Evolutionary conservation across 2,888 invertebrate genomes (phyloP), one percentile per base, ranked within the genome.

Genomic region (Eristalinus aeneus): DNA sequence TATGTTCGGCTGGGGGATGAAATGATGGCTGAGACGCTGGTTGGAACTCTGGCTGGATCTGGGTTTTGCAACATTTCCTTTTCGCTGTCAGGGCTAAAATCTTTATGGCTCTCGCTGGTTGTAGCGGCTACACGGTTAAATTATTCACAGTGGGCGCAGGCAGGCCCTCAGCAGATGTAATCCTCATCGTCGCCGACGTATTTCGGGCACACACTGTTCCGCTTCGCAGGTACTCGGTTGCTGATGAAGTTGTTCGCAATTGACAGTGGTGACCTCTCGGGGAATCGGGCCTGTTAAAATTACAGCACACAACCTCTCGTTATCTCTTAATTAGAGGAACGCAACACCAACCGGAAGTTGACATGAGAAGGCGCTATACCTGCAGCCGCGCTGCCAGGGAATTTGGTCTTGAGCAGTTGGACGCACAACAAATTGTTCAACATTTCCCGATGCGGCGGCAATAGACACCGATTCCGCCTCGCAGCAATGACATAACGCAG

Each of bases 401-500:
- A 86, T 73, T 81, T 60, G 36, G 56, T 53, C 54, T 73, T 58
- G 32, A 65, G 81, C 81, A 69, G 69, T 74, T 86, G 68, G 73
- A 27, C 46, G 64, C 56, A 53, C 72, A 77, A 81, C 85, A 77
- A 86, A 86, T 86, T 86, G 86, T 73, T 82, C 73, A 61, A 81
- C 77, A 65, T 73, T 77, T 69, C 63, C 68, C 85, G 81, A 76
- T 71, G 67, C 67, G 65, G 75, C 12, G 22, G 32, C 79, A 64
- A 79, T 76, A 76, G 56, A 77, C 73, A 82, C 77, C 74, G 69
- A 82, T 82, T 75, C 61, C 65, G 82, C 74, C 86, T 78, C 65
- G 65, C 39, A 82, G 86, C 86, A 82, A 74, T 86, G 86, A 82
- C 82, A 86, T 74, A 86, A 86, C 73, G 64, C 71, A 82, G 61